Evolutionary conservation across 2,797 vertebrate genomes (phyloP).

Genomic region (Zonotrichia albicollis): DNA sequence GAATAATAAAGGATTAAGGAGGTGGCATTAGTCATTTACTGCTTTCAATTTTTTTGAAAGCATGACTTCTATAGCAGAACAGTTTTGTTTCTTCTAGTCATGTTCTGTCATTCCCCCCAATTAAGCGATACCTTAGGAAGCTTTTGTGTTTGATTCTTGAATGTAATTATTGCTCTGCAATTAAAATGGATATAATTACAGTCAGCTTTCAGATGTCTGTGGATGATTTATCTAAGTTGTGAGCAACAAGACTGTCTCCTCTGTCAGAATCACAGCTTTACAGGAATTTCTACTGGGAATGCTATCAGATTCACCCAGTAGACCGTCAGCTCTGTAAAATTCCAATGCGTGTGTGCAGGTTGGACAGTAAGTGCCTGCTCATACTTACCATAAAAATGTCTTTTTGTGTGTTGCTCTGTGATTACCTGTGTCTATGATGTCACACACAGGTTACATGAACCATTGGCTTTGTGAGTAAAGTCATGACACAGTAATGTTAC

Average conservation of each 20-base stretch:
- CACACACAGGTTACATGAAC: background rate
- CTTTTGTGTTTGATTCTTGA: background rate
- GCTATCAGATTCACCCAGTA: background rate
- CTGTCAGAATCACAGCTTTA: background rate
- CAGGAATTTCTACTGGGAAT: background rate
- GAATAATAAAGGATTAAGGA: background rate
- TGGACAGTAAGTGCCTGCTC: background rate
- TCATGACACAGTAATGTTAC: background rate
- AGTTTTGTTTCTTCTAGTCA: background rate
- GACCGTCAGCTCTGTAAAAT: background rate
- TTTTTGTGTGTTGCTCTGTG: background rate
- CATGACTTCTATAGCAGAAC: background rate
- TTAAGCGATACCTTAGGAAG: background rate
- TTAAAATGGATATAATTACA: constrained; percentile 18
- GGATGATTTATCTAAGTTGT: background rate
- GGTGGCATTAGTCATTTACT: background rate
- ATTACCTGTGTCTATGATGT: background rate
- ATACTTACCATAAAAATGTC: background rate
- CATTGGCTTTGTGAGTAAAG: background rate
- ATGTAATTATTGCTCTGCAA: background rate
- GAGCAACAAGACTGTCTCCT: background rate
- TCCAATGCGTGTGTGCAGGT: background rate
- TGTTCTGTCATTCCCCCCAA: background rate
- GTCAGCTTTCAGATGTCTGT: background rate
- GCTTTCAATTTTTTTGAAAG: background rate